Evolutionary conservation across 23 tunicate genomes (phyloP), one percentile per base, ranked within the genome.

Genomic region (Trididemnum clinides): DNA sequence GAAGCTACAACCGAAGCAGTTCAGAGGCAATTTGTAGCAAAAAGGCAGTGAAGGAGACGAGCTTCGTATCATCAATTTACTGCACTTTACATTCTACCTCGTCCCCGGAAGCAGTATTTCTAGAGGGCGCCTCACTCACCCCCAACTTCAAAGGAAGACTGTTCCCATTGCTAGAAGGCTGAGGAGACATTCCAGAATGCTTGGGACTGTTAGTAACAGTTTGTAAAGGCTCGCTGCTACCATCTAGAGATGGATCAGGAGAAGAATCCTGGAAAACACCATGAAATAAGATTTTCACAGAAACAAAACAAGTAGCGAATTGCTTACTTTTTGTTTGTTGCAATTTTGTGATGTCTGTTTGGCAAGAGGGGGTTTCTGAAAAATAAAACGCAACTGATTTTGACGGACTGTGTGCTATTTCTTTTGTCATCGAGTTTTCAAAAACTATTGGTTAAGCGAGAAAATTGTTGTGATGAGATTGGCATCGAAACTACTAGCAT

Each of bases 31-130:
- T 44, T 15, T 44, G 15, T 15, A 44, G 12, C 15, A 7, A 44
- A 44, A 44, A 44, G 12, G 54, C 10, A 44, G 15, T 44, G 15
- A 7, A 10, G 10, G 10, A 44, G 54, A 44, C 10, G 15, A 44
- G 15, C 10, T 44, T 44, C 10, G 54, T 44, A 7, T 10, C 54
- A 44, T 44, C 12, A 44, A 44, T 33, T 74, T 32, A 74, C 38
- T 74, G 80, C 27, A 74, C 80, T 74, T 74, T 74, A 29, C 80
- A 74, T 19, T 74, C 80, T 7, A 44, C 58, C 28, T 74, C 80
- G 22, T 37, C 57, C 12, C 4, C 58, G 28, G 36, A 22, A 31
- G 10, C 77, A 18, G 4, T 37, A 7, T 63, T 26, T 15, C 27
- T 18, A 4, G 75, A 66, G 10, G 75, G 75, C 6, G 75, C 10